These are phyloP conservation scores for Macquaria ambigua DNA, from an alignment of 2,113 vertebrate species.

Conservation along the genomic window DNA sequence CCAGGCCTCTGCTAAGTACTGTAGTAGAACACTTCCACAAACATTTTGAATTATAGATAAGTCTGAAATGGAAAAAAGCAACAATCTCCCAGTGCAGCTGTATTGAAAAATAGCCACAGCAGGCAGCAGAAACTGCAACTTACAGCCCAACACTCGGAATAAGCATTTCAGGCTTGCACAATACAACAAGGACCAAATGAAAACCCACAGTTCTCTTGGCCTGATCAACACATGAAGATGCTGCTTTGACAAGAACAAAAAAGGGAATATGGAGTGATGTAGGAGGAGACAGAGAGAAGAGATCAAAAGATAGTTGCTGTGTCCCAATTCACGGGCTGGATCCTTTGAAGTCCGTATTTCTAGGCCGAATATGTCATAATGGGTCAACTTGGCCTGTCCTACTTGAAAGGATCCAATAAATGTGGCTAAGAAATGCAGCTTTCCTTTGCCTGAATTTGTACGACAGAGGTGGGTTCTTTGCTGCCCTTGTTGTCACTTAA, in stretches of 20 bases:
- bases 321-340: slow-evolving; percentile 1
- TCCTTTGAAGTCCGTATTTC: slow-evolving; percentile 14
- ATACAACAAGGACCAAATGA: neutral
- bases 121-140: slow-evolving; percentile 8
- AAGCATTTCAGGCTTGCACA: neutral
- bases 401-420: neutral
- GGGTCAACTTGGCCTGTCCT: slow-evolving; percentile 3
- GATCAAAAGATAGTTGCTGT: slow-evolving; percentile 38
- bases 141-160: neutral
- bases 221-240: slow-evolving; percentile 10
- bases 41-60: slow-evolving; percentile 54
- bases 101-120: slow-evolving; percentile 9
- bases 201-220: neutral
- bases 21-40: slow-evolving; percentile 4
- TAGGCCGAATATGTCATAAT: neutral
- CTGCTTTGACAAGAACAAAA: slow-evolving; percentile 20
- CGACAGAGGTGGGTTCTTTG: neutral
- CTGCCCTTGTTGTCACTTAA: neutral
- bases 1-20: neutral
- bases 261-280: slow-evolving; percentile 19
- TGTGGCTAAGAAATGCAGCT: neutral
- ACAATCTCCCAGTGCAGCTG: neutral
- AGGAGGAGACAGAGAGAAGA: slow-evolving; percentile 18
- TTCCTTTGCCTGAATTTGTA: neutral
- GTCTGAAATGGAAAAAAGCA: slow-evolving; percentile 4